phyloP scores from a whole-genome alignment of 2,113 vertebrate genomes.

The Python bivittatus region DNA sequence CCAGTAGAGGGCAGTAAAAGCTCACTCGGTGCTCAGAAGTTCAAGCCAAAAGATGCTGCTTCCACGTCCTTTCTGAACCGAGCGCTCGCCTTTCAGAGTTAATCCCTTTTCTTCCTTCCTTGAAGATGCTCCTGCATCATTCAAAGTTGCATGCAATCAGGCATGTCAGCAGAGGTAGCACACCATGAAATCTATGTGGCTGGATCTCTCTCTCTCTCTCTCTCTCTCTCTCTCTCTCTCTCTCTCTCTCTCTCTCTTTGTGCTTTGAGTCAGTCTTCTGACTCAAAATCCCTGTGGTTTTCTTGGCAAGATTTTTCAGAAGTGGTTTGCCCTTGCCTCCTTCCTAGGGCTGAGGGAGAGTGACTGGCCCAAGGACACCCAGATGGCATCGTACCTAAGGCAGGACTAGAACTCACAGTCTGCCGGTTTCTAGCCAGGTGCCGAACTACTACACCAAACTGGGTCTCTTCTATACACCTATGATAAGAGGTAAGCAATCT shows the following conservation, averaged over 20 bases:
- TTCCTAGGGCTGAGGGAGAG: neutral
- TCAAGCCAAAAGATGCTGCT: neutral
- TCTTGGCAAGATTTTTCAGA: neutral
- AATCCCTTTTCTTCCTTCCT: neutral
- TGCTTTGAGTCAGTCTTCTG: neutral
- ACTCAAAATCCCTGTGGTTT: neutral
- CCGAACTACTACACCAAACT: no score
- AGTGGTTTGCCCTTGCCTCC: neutral
- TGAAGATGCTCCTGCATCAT: neutral
- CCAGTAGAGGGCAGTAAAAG: conserved; percentile 5
- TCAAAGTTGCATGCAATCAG: no score
- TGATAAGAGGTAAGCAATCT: no score
- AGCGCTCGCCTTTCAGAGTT: neutral
- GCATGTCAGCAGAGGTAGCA: no score
- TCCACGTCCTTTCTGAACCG: neutral
- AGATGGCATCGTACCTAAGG: neutral
- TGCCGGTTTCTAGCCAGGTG: neutral
- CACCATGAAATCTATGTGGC: neutral
- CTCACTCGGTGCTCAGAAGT: neutral
- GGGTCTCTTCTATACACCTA: no score
- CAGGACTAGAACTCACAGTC: neutral
- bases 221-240: neutral
- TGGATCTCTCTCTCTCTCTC: neutral
- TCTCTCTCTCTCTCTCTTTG: neutral
- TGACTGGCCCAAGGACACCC: neutral